Conservation (phyloP, 2,888 invertebrate genomes). For the Cheilosia scutellata region DNA sequence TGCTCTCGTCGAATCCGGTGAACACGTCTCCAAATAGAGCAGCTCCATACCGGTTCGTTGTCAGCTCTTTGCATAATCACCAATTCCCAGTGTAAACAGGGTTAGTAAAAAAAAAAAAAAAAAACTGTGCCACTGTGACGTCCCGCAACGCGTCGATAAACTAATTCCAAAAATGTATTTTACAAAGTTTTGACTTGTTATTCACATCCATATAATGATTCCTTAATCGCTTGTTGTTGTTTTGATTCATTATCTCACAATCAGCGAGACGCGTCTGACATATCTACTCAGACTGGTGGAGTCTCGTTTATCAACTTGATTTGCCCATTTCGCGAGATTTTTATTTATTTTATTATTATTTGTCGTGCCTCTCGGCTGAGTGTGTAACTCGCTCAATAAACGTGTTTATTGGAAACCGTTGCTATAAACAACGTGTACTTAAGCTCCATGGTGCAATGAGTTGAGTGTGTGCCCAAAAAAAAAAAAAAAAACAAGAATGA, state of each 20-base stretch:
- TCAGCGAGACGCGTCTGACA: slow-evolving; percentile 53
- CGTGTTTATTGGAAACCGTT: slow-evolving; percentile 42
- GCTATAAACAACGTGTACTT: slow-evolving; percentile 23
- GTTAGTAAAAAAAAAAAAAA: slow-evolving; percentile 29
- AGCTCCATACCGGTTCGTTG: slow-evolving; percentile 65
- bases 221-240: slow-evolving; percentile 45
- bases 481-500: slow-evolving; percentile 3
- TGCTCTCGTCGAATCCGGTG: slow-evolving; percentile 72
- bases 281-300: slow-evolving; percentile 24
- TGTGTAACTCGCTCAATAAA: slow-evolving; percentile 28
- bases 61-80: slow-evolving; percentile 66
- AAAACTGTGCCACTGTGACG: slow-evolving; percentile 7
- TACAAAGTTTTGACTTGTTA: slow-evolving; percentile 12
- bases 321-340: slow-evolving; percentile 42
- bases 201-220: slow-evolving; percentile 31
- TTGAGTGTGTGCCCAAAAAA: slow-evolving; percentile 17
- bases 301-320: slow-evolving; percentile 60
- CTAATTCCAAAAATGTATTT: not conserved
- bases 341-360: slow-evolving; percentile 16
- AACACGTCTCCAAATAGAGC: slow-evolving; percentile 66
- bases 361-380: slow-evolving; percentile 9
- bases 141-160: not conserved
- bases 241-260: slow-evolving; percentile 49
- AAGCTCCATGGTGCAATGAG: slow-evolving; percentile 1
- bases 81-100: slow-evolving; percentile 38